Base-by-base conservation (phyloP, 2,888 invertebrate species). In the Plutella xylostella region DNA sequence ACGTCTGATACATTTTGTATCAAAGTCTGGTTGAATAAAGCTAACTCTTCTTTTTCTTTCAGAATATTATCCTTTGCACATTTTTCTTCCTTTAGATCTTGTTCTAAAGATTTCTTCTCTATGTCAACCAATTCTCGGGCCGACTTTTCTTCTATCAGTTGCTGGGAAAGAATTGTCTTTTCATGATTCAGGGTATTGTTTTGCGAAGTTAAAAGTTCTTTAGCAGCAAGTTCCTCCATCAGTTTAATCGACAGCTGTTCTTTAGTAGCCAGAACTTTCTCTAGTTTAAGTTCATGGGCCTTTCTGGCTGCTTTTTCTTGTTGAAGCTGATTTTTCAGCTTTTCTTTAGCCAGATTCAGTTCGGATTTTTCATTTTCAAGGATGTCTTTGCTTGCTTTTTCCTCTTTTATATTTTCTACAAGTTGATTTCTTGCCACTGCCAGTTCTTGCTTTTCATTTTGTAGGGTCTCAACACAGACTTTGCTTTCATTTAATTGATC, bases 81-180 rank as follows among this genome's bases (percentile, higher is more conserved):
- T 51, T 55, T 61, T 45, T 69, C 68, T 55, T 68, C 66, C 0
- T 60, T 46, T 20, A 67, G 48, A 30, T 68, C 60, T 46, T 65
- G 62, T 1, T 58, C 58, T 5, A 72, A 56, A 50, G 57, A 61
- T 48, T 66, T 61, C 2, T 45, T 18, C 28, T 39, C 25, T 43
- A 17, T 39, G 30, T 38, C n/a, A n/a, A 41, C 19, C 18, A 43
- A 28, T 34, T 39, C 18, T 35, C 22, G 28, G 11, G 34, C 9
- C 9, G 43, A 19, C 40, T 42, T 28, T 21, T 50, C 48, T 48
- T 54, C 48, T 14, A 48, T 48, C 19, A 43, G 43, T 17, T 51
- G 28, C 11, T 41, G 45, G 18, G 49, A 48, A 25, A 53, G 49
- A 34, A 48, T 50, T 6, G 45, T 28, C 3, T 48, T 25, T 19